A percentile compares a stretch with the other conserved stretches of the same genome.
These are phyloP conservation scores for Sigmodon hispidus DNA, from an alignment of 2,113 vertebrate genomes.

Conservation along the genomic window DNA sequence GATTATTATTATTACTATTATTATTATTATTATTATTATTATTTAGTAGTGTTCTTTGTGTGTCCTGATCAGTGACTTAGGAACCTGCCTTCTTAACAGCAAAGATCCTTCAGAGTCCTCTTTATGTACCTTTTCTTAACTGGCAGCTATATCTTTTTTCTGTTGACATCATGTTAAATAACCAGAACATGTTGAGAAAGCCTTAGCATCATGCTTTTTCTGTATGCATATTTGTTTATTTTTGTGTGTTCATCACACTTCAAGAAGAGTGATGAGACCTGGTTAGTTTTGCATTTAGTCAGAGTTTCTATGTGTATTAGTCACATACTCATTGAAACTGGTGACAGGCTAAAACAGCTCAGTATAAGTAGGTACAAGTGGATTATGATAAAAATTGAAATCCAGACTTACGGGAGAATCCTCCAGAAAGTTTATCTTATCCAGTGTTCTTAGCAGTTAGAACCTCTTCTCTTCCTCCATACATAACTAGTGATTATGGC, in stretches of 20 bases:
- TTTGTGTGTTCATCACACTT: neutral
- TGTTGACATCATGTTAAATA: neutral
- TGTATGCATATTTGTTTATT: neutral
- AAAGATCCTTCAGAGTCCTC: neutral
- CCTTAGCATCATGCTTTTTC: neutral
- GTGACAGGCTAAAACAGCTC: neutral
- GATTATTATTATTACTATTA: conserved; percentile 33
- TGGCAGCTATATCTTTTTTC: conserved; percentile 1
- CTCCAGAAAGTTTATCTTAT: conserved; percentile 8
- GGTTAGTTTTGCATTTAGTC: neutral
- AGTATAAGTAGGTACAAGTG: neutral
- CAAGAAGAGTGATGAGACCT: neutral
- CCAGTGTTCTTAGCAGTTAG: neutral
- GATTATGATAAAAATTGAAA: neutral
- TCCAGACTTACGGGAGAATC: neutral
- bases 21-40: conserved; percentile 37
- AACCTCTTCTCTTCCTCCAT: neutral
- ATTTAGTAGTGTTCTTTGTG: neutral
- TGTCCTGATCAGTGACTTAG: neutral
- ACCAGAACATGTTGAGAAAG: conserved; percentile 16
- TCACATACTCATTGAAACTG: conserved; percentile 7
- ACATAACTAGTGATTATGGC: neutral
- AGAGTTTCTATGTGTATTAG: conserved; percentile 27
- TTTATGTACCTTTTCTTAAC: conserved; percentile 23
- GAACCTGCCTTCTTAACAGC: conserved; percentile 17